Conservation (phyloP, 2,113 vertebrate species). For the Labrus mixtus region DNA sequence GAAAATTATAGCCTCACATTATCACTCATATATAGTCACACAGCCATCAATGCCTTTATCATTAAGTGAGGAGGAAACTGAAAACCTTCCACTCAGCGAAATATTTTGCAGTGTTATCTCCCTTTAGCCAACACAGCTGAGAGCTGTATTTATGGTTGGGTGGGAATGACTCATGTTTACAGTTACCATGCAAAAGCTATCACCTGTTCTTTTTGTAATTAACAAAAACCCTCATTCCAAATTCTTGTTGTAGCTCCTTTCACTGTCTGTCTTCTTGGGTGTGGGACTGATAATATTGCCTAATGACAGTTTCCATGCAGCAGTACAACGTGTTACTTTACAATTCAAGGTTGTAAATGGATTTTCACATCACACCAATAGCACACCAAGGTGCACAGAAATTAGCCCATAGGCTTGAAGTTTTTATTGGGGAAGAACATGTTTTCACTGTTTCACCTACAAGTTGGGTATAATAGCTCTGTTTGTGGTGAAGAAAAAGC, state of each 20-base stretch:
- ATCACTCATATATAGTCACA: slow-evolving; percentile 14
- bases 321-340: slow-evolving; percentile 23
- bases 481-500: background rate
- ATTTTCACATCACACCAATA: slow-evolving; percentile 41
- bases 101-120: slow-evolving; percentile 31
- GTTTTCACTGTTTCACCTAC: slow-evolving; percentile 16
- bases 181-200: slow-evolving; percentile 52
- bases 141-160: slow-evolving; percentile 35
- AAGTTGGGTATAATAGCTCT: slow-evolving; percentile 17
- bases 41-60: slow-evolving; percentile 24
- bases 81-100: slow-evolving; percentile 39
- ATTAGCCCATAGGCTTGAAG: background rate
- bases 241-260: slow-evolving; percentile 45
- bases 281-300: slow-evolving; percentile 29
- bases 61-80: slow-evolving; percentile 18
- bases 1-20: slow-evolving; percentile 17
- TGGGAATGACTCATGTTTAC: slow-evolving; percentile 43
- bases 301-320: slow-evolving; percentile 39
- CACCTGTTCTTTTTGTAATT: slow-evolving; percentile 55
- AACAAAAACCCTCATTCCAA: slow-evolving; percentile 47
- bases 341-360: slow-evolving; percentile 55
- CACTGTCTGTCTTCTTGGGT: slow-evolving; percentile 20
- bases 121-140: slow-evolving; percentile 24
- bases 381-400: slow-evolving; percentile 4
- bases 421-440: slow-evolving; percentile 21